Evolutionary conservation across 2,797 vertebrate genomes (phyloP).

Genomic region (Cossypha heuglini): DNA sequence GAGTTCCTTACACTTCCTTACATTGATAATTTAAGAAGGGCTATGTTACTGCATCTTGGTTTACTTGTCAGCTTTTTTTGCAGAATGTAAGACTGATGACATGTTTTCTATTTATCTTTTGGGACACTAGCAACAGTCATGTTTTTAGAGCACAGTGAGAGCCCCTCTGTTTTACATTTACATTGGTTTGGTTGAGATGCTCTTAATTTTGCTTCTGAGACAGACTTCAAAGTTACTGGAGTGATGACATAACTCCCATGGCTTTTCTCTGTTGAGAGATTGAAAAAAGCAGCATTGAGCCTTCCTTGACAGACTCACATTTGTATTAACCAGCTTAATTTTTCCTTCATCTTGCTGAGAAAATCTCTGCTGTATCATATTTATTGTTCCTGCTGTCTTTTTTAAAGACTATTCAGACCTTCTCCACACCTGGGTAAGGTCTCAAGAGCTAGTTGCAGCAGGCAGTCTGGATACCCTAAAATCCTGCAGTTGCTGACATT

Average conservation of each 20-base stretch:
- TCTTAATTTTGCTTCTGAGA: background rate
- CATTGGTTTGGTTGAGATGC: background rate
- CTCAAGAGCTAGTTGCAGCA: background rate
- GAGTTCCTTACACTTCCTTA: background rate
- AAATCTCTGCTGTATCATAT: background rate
- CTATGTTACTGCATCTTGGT: background rate
- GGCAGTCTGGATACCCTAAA: background rate
- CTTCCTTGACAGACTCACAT: background rate
- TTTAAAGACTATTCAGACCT: background rate
- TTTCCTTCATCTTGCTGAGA: background rate
- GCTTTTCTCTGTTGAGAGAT: background rate
- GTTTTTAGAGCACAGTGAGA: background rate
- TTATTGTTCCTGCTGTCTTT: background rate
- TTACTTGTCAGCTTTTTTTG: background rate
- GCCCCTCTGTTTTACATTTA: background rate
- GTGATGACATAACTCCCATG: background rate
- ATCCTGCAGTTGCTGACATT: background rate
- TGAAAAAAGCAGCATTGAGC: background rate
- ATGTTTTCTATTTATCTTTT: background rate
- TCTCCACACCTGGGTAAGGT: background rate
- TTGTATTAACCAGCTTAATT: background rate
- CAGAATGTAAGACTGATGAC: background rate
- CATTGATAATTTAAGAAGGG: background rate
- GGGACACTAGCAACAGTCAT: fast-evolving
- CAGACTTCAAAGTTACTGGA: background rate